A percentile compares a stretch with the other conserved stretches of the same genome.
Evolutionary conservation across 2,797 vertebrate genomes (phyloP).

Genomic region (Poecile montanus): DNA sequence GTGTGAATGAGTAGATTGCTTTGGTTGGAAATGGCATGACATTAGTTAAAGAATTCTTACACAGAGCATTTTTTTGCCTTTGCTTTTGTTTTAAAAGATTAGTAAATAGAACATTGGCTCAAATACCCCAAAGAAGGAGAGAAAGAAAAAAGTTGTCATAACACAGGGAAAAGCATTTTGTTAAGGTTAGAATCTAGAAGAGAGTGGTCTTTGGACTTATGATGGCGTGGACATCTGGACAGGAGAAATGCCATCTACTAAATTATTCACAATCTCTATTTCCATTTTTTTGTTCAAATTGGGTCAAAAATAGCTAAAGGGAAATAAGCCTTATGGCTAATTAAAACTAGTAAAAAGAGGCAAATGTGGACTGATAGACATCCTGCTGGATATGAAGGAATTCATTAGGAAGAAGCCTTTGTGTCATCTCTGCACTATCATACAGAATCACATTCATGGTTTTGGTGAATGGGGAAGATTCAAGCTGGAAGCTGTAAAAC

Average conservation of each 20-base stretch:
- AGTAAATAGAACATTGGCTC: background rate
- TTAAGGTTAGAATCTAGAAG: background rate
- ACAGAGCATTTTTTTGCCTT: background rate
- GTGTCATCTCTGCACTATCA: background rate
- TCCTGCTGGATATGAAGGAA: background rate
- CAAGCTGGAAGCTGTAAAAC: background rate
- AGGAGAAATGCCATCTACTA: background rate
- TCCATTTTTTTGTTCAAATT: background rate
- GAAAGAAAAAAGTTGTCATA: background rate
- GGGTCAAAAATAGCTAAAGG: background rate
- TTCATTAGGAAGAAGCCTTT: background rate
- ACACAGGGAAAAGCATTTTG: rapidly evolving
- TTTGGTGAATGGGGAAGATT: background rate
- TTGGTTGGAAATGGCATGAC: background rate
- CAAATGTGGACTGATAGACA: rapidly evolving
- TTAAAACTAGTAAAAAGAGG: background rate
- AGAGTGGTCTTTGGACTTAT: background rate
- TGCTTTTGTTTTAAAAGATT: background rate
- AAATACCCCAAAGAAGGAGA: background rate
- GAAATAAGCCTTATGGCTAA: background rate
- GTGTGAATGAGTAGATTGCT: background rate
- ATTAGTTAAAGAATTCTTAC: background rate
- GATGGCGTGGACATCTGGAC: background rate
- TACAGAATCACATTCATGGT: background rate
- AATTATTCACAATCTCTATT: background rate